These are phyloP conservation scores for Atherinomorus stipes DNA, from an alignment of 2,113 vertebrate species.

Conservation along the genomic window DNA sequence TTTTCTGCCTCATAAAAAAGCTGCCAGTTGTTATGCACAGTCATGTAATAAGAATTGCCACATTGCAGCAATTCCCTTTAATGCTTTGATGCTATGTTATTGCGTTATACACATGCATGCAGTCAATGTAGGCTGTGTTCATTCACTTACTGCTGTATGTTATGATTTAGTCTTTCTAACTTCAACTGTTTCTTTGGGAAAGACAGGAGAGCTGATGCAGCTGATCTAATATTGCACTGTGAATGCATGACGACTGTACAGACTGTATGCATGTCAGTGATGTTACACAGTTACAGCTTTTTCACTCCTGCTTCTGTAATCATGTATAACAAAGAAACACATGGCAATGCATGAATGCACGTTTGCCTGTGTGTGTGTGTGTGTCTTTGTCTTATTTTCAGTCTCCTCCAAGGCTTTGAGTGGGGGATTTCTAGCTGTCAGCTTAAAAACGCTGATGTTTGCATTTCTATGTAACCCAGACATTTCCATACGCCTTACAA, in stretches of 20 bases:
- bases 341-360: neutral
- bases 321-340: constrained; percentile 37
- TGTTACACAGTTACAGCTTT: neutral
- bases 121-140: neutral
- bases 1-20: too few relatives aligned
- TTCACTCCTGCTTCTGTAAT: constrained; percentile 1
- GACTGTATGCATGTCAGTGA: neutral
- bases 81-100: neutral
- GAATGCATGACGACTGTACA: neutral
- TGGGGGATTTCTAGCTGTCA: constrained; percentile 60
- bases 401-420: constrained; percentile 43
- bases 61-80: too few relatives aligned
- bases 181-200: neutral
- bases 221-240: neutral
- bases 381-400: constrained; percentile 51
- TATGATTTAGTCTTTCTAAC: neutral
- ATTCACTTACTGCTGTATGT: neutral
- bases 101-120: neutral
- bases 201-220: neutral
- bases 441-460: constrained; percentile 68
- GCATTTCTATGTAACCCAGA: constrained; percentile 54
- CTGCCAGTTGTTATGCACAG: neutral
- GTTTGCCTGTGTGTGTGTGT: constrained; percentile 30
- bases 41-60: too few relatives aligned
- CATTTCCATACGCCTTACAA: constrained; percentile 56